phyloP scores from a whole-genome alignment of 1,140 invertebrate species.

The Drosophila lowei region DNA sequence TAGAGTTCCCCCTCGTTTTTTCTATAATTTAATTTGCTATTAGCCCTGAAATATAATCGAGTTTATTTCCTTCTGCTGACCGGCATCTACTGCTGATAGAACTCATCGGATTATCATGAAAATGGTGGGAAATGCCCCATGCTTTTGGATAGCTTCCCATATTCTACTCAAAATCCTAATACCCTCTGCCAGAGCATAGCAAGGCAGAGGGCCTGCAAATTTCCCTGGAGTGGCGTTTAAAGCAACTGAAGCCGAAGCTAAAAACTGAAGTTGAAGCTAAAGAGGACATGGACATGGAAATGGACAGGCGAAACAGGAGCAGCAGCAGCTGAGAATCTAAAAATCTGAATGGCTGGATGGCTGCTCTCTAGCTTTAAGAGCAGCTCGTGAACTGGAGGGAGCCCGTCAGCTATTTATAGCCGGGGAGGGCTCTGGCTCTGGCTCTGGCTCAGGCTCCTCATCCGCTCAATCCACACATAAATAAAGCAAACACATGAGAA shows the following conservation, averaged over 20 bases:
- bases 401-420: constrained; percentile 34
- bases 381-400: background rate
- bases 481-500: constrained; percentile 59
- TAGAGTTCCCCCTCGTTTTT: too few species aligned
- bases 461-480: constrained; percentile 21
- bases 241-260: background rate
- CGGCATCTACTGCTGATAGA: too few species aligned
- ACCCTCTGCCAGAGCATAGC: background rate
- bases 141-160: too few species aligned
- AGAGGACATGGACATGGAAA: background rate
- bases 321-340: background rate
- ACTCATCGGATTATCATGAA: too few species aligned
- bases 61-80: too few species aligned
- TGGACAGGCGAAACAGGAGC: background rate
- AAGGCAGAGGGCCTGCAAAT: constrained; percentile 44
- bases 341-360: constrained; percentile 16
- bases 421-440: background rate
- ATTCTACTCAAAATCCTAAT: too few species aligned
- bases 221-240: constrained; percentile 71
- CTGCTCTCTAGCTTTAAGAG: constrained; percentile 27
- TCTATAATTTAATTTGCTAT: too few species aligned
- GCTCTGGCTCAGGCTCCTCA: background rate
- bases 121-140: too few species aligned
- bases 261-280: background rate
- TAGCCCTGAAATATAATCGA: too few species aligned